Conservation (phyloP, 2,797 vertebrate species). For the Labeo calbasu region DNA sequence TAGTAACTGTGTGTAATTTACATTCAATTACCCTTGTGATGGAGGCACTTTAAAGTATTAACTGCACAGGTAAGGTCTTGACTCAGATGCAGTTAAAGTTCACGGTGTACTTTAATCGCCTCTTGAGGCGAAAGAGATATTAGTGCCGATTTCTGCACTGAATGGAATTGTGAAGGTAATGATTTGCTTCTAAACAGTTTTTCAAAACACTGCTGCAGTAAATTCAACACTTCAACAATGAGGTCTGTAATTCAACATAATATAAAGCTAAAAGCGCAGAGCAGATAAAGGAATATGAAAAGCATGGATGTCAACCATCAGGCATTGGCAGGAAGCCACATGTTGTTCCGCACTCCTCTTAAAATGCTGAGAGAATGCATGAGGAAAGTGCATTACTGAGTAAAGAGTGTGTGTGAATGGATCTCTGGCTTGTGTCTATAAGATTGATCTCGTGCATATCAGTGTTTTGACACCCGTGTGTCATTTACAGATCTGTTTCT, state of each 20-base stretch:
- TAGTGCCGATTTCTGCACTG: background rate
- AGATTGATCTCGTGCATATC: conserved; percentile 40
- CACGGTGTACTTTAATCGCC: background rate
- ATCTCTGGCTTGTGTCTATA: conserved; percentile 53
- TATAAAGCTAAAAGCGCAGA: background rate
- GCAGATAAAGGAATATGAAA: conserved; percentile 19
- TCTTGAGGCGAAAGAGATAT: background rate
- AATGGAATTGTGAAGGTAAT: background rate
- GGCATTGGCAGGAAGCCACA: conserved; percentile 20
- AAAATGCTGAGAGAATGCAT: conserved; percentile 22
- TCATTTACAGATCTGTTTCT: conserved; percentile 26
- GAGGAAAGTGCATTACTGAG: conserved; percentile 39
- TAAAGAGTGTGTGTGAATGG: conserved; percentile 47
- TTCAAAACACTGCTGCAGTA: background rate
- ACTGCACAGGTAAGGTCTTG: conserved; percentile 29
- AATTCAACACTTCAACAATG: background rate
- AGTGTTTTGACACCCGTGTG: conserved; percentile 50
- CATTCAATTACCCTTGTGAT: conserved; percentile 43
- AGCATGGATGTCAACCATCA: conserved; percentile 39
- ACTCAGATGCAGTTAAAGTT: background rate
- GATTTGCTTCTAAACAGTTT: background rate
- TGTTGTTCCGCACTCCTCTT: conserved; percentile 37
- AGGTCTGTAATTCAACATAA: conserved; percentile 12
- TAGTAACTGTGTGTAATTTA: conserved; percentile 49
- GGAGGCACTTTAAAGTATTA: conserved; percentile 46